Evolutionary conservation across 2,797 vertebrate species (phyloP).

Genomic region (Sylvilagus floridanus): DNA sequence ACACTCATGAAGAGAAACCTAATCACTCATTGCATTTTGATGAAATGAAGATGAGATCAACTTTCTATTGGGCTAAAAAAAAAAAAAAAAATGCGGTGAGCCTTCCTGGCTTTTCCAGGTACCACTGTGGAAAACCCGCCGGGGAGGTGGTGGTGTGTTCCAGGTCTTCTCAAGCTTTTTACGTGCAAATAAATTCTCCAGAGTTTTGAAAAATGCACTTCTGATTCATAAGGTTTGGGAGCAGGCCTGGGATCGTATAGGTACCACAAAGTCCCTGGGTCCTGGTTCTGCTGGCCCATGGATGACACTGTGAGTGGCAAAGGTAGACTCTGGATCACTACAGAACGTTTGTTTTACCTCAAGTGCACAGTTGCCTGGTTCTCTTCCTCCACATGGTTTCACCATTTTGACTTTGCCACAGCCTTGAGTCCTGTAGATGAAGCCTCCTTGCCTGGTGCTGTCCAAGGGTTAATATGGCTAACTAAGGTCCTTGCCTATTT

Average conservation of each 20-base stretch:
- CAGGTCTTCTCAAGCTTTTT: not conserved
- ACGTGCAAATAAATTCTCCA: not conserved
- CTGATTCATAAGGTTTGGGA: not conserved
- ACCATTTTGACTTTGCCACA: not conserved
- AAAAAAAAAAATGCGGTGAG: not conserved
- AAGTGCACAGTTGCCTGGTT: not conserved
- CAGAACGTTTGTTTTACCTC: not conserved
- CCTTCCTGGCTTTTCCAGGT: not conserved
- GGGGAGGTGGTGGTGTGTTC: not conserved
- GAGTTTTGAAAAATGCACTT: not conserved
- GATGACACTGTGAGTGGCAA: not conserved
- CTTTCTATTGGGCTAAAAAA: not conserved
- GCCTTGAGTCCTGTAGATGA: not conserved
- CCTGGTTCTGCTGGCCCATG: not conserved
- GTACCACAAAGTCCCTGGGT: not conserved
- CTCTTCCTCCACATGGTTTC: not conserved
- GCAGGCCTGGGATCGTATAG: not conserved
- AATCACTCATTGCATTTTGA: not conserved
- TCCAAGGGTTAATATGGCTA: not conserved
- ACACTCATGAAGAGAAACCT: not conserved
- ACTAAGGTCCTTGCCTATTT: not conserved
- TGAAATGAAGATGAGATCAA: not conserved
- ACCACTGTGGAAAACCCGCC: not conserved
- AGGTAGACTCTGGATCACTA: not conserved
- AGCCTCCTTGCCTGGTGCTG: not conserved